Base-by-base conservation (phyloP, 2,797 vertebrate species). In the Mormyrops boulengeri region DNA sequence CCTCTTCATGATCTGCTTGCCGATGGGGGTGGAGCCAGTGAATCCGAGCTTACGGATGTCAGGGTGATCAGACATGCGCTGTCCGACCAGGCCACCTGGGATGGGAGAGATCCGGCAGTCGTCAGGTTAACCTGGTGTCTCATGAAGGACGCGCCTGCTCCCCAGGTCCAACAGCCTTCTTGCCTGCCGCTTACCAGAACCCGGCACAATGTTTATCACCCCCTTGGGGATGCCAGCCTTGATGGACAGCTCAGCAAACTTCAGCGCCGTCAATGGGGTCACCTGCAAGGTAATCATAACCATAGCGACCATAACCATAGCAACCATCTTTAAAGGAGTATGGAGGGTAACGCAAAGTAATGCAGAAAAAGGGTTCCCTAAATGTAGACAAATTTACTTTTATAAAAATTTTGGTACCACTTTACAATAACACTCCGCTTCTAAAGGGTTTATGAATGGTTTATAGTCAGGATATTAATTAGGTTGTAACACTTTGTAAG, bases 1-100 rank as follows among this genome's bases (percentile, higher is more conserved):
- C 98, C 98, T 99, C 92, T 98, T 98, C 98, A 99, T 99, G 93
- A 99, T 98, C 95, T 99, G 96, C 93, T 99, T 99, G 69, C 98
- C 98, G 9, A 97, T 96, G 0, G 96, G 96, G 0, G 98, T 99
- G 66, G 98, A 99, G 44, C 98, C 98, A 0, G 98, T 99, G 94
- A 99, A 99, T 85, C 98, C 98, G 86, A 99, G 96, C 91, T 99
- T 99, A 57, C 98, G 97, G 90, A 99, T 95, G 90, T 99, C 97
- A 0, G 98, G 97, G 73, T 99, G 98, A 87, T 99, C 97, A 0
- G 98, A 97, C 38, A 99, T 93, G 82, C 96, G 96, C 89, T 98
- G 98, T 89, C 98, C 98, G n/a, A 97, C 97, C 91, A 97, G 90
- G 0, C 97, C 97, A 50, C 98, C 98, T 99, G 87, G 26, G 85